A percentile compares a stretch with the other conserved stretches of the same genome.
These are phyloP conservation scores for Rhinogobius similis DNA, from an alignment of 2,113 vertebrate genomes.

Conservation along the genomic window DNA sequence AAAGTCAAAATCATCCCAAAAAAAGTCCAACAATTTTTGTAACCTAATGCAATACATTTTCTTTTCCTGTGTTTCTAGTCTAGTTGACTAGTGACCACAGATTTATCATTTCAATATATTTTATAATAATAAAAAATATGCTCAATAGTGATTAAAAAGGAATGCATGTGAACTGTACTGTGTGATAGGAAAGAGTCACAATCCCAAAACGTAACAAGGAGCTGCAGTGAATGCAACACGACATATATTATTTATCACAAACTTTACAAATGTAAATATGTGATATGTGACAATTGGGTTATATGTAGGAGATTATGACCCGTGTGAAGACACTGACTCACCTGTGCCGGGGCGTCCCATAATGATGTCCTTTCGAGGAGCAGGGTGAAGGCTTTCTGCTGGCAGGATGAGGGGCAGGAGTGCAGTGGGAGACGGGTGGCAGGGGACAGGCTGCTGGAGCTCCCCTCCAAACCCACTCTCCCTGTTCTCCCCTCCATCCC, in stretches of 20 bases:
- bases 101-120: background rate
- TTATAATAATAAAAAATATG: background rate
- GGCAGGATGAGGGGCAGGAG: slow-evolving; percentile 89
- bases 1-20: background rate
- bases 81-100: background rate
- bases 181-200: background rate
- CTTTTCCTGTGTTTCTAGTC: background rate
- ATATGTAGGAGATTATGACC: background rate
- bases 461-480: slow-evolving; percentile 59
- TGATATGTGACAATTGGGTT: no score
- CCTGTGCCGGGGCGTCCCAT: slow-evolving; percentile 93
- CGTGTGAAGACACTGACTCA: slow-evolving; percentile 65
- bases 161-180: background rate
- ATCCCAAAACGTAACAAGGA: background rate
- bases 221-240: background rate
- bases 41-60: background rate
- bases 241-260: background rate
- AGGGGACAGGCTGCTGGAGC: slow-evolving; percentile 87
- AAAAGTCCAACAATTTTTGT: background rate
- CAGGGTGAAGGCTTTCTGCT: slow-evolving; percentile 84
- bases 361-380: slow-evolving; percentile 90
- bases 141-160: background rate
- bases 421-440: slow-evolving; percentile 89
- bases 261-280: no score
- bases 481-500: slow-evolving; percentile 51